Evolutionary conservation across 1,140 invertebrate genomes (phyloP), one percentile per base, ranked within the genome.

Genomic region (Sycophaga agraensis): DNA sequence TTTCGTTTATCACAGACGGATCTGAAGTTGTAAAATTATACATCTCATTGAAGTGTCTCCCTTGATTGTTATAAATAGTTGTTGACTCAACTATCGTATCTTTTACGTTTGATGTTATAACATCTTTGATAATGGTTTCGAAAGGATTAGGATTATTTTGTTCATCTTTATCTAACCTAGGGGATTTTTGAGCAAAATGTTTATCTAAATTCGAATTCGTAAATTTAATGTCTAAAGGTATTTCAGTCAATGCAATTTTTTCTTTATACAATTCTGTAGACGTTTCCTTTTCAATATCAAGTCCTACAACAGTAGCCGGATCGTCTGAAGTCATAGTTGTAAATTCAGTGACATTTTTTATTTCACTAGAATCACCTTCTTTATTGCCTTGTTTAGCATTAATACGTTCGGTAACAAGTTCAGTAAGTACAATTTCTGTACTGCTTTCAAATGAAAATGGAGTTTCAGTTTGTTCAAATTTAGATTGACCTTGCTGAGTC

Each of bases 121-220:
- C 68, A 49, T 81, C 76, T 40, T 72, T 73, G 1, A 76, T 65
- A 22, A 72, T 72, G 14, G 65, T 70, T 12, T 81, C 79, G 53
- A 77, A 70, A 22, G 77, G 79, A 69, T 81, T 81, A 4, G 72
- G 73, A n/a, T 58, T 65, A 49, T 78, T 62, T 51, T 76, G 74
- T 50, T 79, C 77, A 49, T 81, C 78, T 31, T 80, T 79, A 55
- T 81, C 77, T 49, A 80, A 59, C 34, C 77, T 68, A 2, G 78
- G 77, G 1, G 70, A 70, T 54, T 79, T 80, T 16, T 59, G 59
- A 84, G 86, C 85, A 87, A 87, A 65, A 85, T 82, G 9, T 77
- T 43, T 1, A 9, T 21, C 17, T n/a, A 37, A 17, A 8, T 9
- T 48, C 12, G 21, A 24, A 37, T 48, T 34, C 0, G 21, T n/a